These are phyloP conservation scores for Deroptyus accipitrinus DNA, from an alignment of 2,113 vertebrate genomes.

Conservation along the genomic window DNA sequence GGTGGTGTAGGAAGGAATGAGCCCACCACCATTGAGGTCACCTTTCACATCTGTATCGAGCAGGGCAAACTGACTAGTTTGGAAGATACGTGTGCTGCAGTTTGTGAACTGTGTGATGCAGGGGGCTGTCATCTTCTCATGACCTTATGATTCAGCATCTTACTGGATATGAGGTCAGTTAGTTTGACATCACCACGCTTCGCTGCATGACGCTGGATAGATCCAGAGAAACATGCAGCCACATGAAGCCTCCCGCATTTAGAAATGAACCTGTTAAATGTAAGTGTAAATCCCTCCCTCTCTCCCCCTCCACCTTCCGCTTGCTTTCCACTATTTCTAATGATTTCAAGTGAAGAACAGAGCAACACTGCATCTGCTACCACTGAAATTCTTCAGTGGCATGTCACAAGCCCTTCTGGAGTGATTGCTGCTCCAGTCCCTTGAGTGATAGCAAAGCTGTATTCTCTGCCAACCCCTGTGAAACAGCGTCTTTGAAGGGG, in stretches of 20 bases:
- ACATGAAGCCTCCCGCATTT: not conserved
- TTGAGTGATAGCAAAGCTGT: not conserved
- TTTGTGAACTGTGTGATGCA: not conserved
- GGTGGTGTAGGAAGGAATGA: not conserved
- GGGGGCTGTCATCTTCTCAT: not conserved
- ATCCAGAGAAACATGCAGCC: not conserved
- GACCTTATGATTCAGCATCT: slow-evolving; percentile 15
- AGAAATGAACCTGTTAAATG: not conserved
- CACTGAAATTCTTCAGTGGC: not conserved
- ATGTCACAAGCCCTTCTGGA: not conserved
- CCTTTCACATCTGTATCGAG: not conserved
- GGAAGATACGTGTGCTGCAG: not conserved
- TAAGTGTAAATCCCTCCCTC: not conserved
- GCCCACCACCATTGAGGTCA: not conserved
- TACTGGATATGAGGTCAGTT: not conserved
- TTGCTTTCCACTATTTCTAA: not conserved
- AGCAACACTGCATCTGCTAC: not conserved
- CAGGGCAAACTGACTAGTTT: not conserved
- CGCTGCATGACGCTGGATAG: not conserved
- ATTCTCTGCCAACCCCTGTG: not conserved
- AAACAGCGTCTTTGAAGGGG: not conserved
- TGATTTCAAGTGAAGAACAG: not conserved
- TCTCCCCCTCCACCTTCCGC: not conserved
- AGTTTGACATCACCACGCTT: not conserved
- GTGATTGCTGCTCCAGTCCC: not conserved